Conservation (phyloP, 2,113 vertebrate species). For the Thalassarche chlororhynchos region DNA sequence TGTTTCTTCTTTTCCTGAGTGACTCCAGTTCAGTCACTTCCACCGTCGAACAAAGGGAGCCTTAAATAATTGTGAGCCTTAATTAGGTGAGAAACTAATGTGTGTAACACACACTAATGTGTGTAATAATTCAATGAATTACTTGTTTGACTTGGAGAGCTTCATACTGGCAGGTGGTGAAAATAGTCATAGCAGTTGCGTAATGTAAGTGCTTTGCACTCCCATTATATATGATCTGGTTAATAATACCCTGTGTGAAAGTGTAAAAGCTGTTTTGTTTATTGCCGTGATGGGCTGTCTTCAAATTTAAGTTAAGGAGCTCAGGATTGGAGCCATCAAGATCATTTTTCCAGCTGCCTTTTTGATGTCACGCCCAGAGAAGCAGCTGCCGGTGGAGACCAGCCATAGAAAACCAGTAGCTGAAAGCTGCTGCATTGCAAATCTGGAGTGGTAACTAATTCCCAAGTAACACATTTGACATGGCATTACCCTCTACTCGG, state of each 20-base stretch:
- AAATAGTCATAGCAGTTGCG: neutral
- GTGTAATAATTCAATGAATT: neutral
- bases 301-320: neutral
- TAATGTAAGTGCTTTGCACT: neutral
- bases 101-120: too few species aligned
- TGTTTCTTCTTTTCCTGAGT: neutral
- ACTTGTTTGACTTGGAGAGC: neutral
- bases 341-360: neutral
- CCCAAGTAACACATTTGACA: neutral
- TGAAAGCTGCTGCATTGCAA: neutral
- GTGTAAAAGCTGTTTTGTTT: neutral
- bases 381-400: neutral
- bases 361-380: neutral
- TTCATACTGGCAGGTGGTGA: neutral
- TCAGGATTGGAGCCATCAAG: neutral
- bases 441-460: neutral
- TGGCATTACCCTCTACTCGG: neutral
- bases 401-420: neutral
- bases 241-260: neutral
- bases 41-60: neutral
- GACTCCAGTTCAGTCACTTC: neutral
- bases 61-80: constrained; percentile 7
- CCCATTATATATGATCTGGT: neutral
- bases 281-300: neutral
- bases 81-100: neutral